Conservation (phyloP, 1,140 invertebrate genomes). For the Drosophila aff. region DNA sequence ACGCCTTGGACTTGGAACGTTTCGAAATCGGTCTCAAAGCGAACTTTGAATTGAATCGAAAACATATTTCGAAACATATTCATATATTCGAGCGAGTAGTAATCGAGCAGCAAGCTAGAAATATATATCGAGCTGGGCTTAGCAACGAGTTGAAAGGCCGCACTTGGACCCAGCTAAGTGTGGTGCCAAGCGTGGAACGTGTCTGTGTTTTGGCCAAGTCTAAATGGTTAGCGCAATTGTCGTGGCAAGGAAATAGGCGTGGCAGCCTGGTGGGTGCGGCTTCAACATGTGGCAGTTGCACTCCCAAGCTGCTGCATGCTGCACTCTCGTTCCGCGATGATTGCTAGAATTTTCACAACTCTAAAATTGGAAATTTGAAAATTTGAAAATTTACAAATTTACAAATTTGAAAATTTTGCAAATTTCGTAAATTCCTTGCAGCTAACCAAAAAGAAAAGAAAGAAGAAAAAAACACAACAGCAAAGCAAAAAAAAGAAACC, state of each 20-base stretch:
- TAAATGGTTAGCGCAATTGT: slow-evolving; percentile 65
- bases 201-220: slow-evolving; percentile 46
- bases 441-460: slow-evolving; percentile 17
- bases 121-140: not conserved
- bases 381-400: not conserved
- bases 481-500: slow-evolving; percentile 8
- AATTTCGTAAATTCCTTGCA: not conserved
- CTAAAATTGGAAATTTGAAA: not conserved
- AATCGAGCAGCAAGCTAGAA: not conserved
- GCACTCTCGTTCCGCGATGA: not conserved
- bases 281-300: slow-evolving; percentile 37
- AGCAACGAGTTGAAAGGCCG: slow-evolving; percentile 28
- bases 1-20: slow-evolving; percentile 79
- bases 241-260: slow-evolving; percentile 60
- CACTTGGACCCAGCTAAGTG: slow-evolving; percentile 17
- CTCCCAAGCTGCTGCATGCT: slow-evolving; percentile 27
- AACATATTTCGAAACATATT: slow-evolving; percentile 10
- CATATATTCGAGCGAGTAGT: slow-evolving; percentile 6
- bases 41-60: not conserved
- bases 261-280: slow-evolving; percentile 56
- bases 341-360: not conserved
- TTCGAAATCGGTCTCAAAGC: slow-evolving; percentile 65
- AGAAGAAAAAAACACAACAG: slow-evolving; percentile 13
- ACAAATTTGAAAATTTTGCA: not conserved
- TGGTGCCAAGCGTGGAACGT: slow-evolving; percentile 8